Base-by-base conservation (phyloP, 2,113 vertebrate genomes). In the Aepyceros melampus region DNA sequence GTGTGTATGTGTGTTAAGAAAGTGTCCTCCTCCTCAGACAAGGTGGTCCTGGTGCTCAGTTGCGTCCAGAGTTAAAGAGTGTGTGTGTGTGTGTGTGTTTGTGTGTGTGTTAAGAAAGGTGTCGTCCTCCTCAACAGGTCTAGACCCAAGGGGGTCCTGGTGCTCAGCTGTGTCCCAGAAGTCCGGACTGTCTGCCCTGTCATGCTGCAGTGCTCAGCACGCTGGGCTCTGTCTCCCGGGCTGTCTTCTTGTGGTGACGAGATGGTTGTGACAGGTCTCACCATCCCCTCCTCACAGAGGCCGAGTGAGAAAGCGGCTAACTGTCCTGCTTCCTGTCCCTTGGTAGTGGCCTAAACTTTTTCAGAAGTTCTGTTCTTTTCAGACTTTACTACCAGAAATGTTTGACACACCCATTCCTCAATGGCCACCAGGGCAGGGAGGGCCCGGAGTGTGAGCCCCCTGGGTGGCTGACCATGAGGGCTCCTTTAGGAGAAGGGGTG, bases 331-430 rank as follows among this genome's bases (percentile, higher is more conserved):
- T 62, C 27, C 71, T 62, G 60, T 79, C 47, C n/a, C 15, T 40
- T 31, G 64, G 36, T 40, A 47, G 45, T 55, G 56, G 33, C 17
- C 9, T n/a, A 62, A 55, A 53, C 71, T 82, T 67, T 29, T 47
- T 25, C 40, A 64, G 40, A 84, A 85, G 33, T 9, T 1, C 13
- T 43, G 93, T 89, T 74, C 15, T 29, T 74, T 96, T 43, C 27
- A 93, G 62, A 33, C 82, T 81, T 53, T 31, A 9, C 58, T 93
- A 12, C 71, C 43, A n/a, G 78, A 74, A 95, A n/a, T 78, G 4
- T n/a, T 83, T 60, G 56, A 7, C 85, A 31, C 4, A 87, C 7
- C 33, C 45, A 2, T 56, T 93, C 10, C 40, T 91, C 47, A 58
- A 0, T 74, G n/a, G 78, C 76, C 67, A 33, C 40, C 53, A 5